Evolutionary conservation across 1,140 invertebrate genomes (phyloP), one percentile per base, ranked within the genome.

Genomic region (Paramacrobiotus metropolitanus): DNA sequence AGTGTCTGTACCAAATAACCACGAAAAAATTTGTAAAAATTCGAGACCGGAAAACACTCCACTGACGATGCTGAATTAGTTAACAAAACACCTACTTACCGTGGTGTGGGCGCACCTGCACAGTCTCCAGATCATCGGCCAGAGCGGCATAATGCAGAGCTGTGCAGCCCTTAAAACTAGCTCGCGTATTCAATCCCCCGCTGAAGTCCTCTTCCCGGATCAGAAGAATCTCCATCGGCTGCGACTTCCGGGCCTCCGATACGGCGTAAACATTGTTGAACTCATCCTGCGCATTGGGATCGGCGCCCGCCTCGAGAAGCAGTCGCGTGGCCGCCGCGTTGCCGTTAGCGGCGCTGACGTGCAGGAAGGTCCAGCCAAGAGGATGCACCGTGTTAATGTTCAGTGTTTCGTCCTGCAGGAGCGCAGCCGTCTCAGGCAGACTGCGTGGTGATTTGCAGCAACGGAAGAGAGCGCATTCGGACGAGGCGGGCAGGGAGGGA

Each of bases 101-200:
- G n/a, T n/a, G n/a, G n/a, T n/a, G n/a, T n/a, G n/a, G n/a, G n/a
- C n/a, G n/a, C n/a, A 70, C 18, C 63, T 70, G 67, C 18, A 77
- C 70, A 60, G 80, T 78, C 21, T 76, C 75, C 24, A 76, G 67
- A 67, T 82, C 81, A 74, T 89, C 82, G 18, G 79, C 76, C 30
- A 93, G 72, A 44, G 83, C 84, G 21, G 87, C 87, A 77, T 93
- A 94, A 72, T 92, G 88, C 44, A 94, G 75, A 45, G 87, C 80
- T 60, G 88, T 91, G 72, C 86, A 90, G 21, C 86, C 87, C 63
- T 80, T 76, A 70, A 87, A 92, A 9, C 79, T 81, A 0, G 82
- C 85, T 67, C 79, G 77, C 63, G 75, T 81, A 67, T 83, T 86
- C 62, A 91, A 76, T 29, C 76, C 69, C 65, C 82, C 77, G 66